Evolutionary conservation across 1,140 invertebrate species (phyloP).

Genomic region (Spodoptera frugiperda): DNA sequence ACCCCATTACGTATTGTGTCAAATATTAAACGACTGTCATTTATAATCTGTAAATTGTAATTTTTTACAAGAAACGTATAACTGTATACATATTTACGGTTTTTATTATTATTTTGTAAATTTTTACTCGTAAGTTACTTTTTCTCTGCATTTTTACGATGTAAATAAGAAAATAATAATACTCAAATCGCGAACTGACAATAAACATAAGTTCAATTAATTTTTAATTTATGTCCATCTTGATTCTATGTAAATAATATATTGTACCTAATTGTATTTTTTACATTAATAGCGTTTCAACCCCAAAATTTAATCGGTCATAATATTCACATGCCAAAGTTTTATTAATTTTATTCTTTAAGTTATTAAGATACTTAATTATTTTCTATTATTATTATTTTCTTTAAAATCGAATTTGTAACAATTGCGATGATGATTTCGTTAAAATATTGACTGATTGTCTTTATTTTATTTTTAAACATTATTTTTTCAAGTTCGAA

Average conservation of each 20-base stretch:
- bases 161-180: conserved; percentile 77
- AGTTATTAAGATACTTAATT: conserved; percentile 79
- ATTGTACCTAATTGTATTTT: conserved; percentile 67
- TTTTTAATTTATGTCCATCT: conserved; percentile 74
- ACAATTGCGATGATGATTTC: conserved; percentile 59
- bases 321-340: conserved; percentile 84
- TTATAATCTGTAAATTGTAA: conserved; percentile 45
- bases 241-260: conserved; percentile 77
- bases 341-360: conserved; percentile 82
- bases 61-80: conserved; percentile 27
- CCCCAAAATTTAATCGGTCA: conserved; percentile 82
- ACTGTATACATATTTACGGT: conserved; percentile 41
- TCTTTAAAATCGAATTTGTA: conserved; percentile 67
- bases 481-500: conserved; percentile 66
- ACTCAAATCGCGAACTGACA: conserved; percentile 84
- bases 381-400: conserved; percentile 62
- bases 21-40: conserved; percentile 43
- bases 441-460: conserved; percentile 52
- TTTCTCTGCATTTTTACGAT: conserved; percentile 61
- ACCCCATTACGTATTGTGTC: conserved; percentile 47
- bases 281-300: conserved; percentile 78
- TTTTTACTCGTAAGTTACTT: conserved; percentile 53
- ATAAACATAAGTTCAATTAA: conserved; percentile 79
- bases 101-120: conserved; percentile 51
- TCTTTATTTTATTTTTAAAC: conserved; percentile 33